phyloP scores from a whole-genome alignment of 1,140 invertebrate species.

The Drosophila insularis region DNA sequence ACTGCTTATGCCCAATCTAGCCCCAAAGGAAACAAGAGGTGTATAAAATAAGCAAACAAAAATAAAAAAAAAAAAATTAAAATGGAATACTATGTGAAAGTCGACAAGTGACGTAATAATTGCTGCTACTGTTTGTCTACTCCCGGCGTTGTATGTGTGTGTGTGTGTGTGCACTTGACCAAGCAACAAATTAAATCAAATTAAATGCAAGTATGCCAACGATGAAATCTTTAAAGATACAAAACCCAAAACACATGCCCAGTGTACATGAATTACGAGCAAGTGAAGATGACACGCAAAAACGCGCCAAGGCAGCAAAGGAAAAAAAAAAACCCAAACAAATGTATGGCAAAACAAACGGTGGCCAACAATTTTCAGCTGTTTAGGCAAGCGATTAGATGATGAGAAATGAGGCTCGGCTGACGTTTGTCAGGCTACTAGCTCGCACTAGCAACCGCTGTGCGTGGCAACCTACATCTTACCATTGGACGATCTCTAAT shows the following conservation, averaged over 20 bases:
- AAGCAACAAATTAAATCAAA: constrained; percentile 48
- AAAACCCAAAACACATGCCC: constrained; percentile 13
- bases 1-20: too few species aligned
- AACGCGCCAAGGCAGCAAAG: constrained; percentile 33
- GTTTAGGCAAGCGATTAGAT: constrained; percentile 64
- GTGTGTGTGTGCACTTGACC: constrained; percentile 40
- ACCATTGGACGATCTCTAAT: neutral
- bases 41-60: neutral
- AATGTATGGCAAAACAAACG: neutral
- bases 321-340: neutral
- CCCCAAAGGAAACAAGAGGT: too few species aligned
- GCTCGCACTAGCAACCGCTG: neutral
- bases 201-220: constrained; percentile 33
- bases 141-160: neutral
- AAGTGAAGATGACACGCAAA: constrained; percentile 38
- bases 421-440: constrained; percentile 33
- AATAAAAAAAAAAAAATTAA: neutral
- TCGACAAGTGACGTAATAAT: constrained; percentile 4
- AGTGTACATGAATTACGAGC: constrained; percentile 51
- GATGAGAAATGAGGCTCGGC: constrained; percentile 39
- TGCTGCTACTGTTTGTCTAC: neutral
- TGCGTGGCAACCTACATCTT: constrained; percentile 34
- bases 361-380: constrained; percentile 24
- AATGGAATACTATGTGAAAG: constrained; percentile 10
- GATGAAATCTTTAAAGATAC: constrained; percentile 34